phyloP scores from a whole-genome alignment of 2,113 vertebrate genomes.

The human region GRCh38 chr5:126969501-126970000 shows the following conservation, averaged over 20 bases:
- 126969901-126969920: not conserved
- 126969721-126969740: not conserved
- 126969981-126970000: not conserved
- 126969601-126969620: not conserved
- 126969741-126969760: not conserved
- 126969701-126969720: slow-evolving; percentile 3
- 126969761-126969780: not conserved
- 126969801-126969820: not conserved
- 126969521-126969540: not conserved
- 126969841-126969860: not conserved
- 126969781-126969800: not conserved
- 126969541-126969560: slow-evolving; percentile 10
- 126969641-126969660: not conserved
- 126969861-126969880: not conserved
- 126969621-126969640: not conserved
- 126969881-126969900: not conserved
- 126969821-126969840: not conserved
- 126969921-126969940: not conserved
- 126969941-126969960: not conserved
- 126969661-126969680: not conserved
- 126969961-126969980: not conserved
- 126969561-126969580: not conserved
- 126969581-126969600: not conserved
- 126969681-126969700: not conserved
- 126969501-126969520: not conserved